phyloP scores from a whole-genome alignment of 2,113 vertebrate species.

The Mus pahari region DNA sequence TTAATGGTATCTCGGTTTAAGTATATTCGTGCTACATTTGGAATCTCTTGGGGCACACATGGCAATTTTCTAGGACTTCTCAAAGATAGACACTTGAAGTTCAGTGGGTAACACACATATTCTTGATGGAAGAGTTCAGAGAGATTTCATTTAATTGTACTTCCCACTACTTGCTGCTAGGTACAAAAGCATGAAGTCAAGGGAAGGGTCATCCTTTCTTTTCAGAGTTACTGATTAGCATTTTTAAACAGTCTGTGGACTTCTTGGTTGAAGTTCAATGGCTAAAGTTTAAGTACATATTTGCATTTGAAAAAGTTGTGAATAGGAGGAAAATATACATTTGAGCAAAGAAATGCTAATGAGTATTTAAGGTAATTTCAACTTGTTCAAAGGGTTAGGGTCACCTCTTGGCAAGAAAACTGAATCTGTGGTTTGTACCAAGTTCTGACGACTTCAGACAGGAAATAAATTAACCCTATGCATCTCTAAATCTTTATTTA shows the following conservation, averaged over 20 bases:
- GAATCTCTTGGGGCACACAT: constrained; percentile 52
- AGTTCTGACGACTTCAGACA: constrained; percentile 46
- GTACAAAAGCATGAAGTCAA: constrained; percentile 68
- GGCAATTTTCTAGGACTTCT: constrained; percentile 69
- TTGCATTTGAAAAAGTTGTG: constrained; percentile 74
- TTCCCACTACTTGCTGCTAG: constrained; percentile 53
- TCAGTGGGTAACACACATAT: constrained; percentile 63
- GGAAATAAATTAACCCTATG: constrained; percentile 50
- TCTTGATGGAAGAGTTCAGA: constrained; percentile 65
- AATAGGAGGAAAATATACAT: constrained; percentile 64
- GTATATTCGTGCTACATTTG: constrained; percentile 59
- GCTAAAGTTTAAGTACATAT: constrained; percentile 78
- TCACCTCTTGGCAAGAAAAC: constrained; percentile 48
- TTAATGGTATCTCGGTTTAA: constrained; percentile 65
- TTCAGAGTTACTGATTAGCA: constrained; percentile 73
- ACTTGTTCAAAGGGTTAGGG: constrained; percentile 44
- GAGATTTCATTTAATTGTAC: constrained; percentile 67
- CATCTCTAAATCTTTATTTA: constrained; percentile 45
- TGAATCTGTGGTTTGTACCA: background rate
- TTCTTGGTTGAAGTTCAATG: constrained; percentile 63
- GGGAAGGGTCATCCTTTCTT: constrained; percentile 71
- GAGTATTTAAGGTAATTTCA: constrained; percentile 64
- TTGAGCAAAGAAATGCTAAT: constrained; percentile 75
- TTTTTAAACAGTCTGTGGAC: constrained; percentile 73
- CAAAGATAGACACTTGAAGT: constrained; percentile 21